Evolutionary conservation across 2,113 vertebrate genomes (phyloP).

Genomic region (Columbina picui): DNA sequence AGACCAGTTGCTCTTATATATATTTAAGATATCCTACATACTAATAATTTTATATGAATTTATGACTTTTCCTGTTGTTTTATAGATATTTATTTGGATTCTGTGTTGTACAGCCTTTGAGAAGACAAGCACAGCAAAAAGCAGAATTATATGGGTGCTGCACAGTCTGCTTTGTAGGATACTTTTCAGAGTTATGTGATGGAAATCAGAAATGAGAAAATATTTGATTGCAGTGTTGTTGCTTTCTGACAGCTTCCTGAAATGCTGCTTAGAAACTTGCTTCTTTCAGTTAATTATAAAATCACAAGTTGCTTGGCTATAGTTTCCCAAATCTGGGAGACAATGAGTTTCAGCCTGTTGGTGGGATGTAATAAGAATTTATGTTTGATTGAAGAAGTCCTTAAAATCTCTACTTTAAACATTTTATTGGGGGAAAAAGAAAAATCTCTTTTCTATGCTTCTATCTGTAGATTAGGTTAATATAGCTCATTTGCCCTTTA

Average conservation of each 20-base stretch:
- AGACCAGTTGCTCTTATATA: neutral
- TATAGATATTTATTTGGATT: neutral
- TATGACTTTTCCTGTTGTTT: neutral
- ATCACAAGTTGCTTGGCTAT: neutral
- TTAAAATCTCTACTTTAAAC: neutral
- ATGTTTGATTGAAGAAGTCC: neutral
- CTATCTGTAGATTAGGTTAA: neutral
- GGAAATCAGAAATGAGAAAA: constrained; percentile 32
- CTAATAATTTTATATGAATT: neutral
- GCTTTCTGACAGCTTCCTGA: constrained; percentile 1
- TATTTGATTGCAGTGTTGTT: neutral
- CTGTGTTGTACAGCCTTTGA: neutral
- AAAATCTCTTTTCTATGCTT: neutral
- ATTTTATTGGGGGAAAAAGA: neutral
- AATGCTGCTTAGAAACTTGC: neutral
- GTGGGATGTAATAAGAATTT: neutral
- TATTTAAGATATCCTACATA: neutral
- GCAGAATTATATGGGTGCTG: neutral
- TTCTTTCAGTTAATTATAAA: neutral
- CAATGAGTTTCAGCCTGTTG: neutral
- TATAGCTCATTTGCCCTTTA: neutral
- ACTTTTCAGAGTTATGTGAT: neutral
- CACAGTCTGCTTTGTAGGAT: neutral
- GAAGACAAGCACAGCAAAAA: neutral
- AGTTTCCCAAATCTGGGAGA: neutral